A percentile compares a stretch with the other conserved stretches of the same genome.
These are phyloP conservation scores for Drosophila prolongata DNA, from an alignment of 2,888 invertebrate species.

Conservation along the genomic window DNA sequence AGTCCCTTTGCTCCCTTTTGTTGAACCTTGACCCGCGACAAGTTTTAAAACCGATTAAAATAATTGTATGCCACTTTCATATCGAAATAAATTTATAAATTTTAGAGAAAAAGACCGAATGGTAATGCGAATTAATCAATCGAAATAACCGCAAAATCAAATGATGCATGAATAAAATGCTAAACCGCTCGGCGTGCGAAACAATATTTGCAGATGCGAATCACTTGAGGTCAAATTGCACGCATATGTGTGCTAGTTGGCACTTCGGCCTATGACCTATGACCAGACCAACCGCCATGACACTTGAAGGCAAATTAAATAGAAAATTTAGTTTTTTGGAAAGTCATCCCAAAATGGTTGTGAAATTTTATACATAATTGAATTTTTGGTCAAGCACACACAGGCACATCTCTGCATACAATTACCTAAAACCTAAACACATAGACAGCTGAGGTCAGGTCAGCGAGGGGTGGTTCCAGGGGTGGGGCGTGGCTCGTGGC, in stretches of 20 bases:
- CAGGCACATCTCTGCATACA: conserved; percentile 63
- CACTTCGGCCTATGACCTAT: conserved; percentile 32
- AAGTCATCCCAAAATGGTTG: conserved; percentile 67
- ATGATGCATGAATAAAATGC: conserved; percentile 73
- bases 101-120: conserved; percentile 9
- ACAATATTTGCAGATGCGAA: conserved; percentile 55
- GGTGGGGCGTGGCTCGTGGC: conserved; percentile 61
- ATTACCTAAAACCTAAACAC: conserved; percentile 62
- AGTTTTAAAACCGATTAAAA: conserved; percentile 38
- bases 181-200: conserved; percentile 60
- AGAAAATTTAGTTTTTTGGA: conserved; percentile 73
- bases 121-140: conserved; percentile 72
- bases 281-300: conserved; percentile 59
- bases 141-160: conserved; percentile 72
- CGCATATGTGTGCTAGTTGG: conserved; percentile 27
- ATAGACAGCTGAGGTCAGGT: conserved; percentile 62
- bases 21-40: conserved; percentile 2
- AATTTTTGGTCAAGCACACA: conserved; percentile 68
- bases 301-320: conserved; percentile 73
- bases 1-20: neutral
- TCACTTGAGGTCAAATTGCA: conserved; percentile 64
- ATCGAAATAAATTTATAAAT: conserved; percentile 19
- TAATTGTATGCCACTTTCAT: conserved; percentile 34
- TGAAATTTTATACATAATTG: conserved; percentile 82
- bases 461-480: conserved; percentile 20